These are phyloP conservation scores for Megalops cyprinoides DNA, from an alignment of 2,797 vertebrate genomes.

Conservation along the genomic window DNA sequence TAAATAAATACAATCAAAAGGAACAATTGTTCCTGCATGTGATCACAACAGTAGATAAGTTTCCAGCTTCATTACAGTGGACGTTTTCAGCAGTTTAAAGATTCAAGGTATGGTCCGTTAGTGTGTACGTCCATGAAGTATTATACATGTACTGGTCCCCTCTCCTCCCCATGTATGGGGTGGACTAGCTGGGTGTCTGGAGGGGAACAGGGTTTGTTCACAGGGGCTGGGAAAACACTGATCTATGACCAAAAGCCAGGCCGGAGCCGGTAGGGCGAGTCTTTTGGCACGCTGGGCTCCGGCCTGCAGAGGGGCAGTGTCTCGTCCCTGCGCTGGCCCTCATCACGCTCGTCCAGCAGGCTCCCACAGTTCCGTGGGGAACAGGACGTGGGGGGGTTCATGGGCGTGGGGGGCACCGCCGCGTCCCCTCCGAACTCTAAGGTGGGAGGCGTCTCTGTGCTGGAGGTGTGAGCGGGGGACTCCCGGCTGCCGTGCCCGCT, in stretches of 20 bases:
- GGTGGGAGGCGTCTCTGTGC: constrained; percentile 93
- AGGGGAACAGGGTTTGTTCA: constrained; percentile 45
- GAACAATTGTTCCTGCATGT: background rate
- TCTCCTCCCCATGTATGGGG: constrained; percentile 71
- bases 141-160: background rate
- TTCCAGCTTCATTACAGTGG: background rate
- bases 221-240: background rate
- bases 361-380: constrained; percentile 71
- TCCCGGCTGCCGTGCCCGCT: constrained; percentile 73
- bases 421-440: constrained; percentile 83
- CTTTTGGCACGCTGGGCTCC: constrained; percentile 78
- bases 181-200: background rate
- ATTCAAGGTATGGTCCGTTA: constrained; percentile 13
- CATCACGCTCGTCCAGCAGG: constrained; percentile 88
- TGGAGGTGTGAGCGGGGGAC: constrained; percentile 89
- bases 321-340: constrained; percentile 89
- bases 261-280: constrained; percentile 82
- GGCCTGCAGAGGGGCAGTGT: constrained; percentile 90
- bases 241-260: constrained; percentile 89
- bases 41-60: constrained; percentile 9
- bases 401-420: constrained; percentile 81
- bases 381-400: constrained; percentile 84
- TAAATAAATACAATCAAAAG: background rate
- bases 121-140: background rate
- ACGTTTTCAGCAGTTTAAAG: background rate